Conservation (phyloP, 2,113 vertebrate species). For the Felis chaus region DNA sequence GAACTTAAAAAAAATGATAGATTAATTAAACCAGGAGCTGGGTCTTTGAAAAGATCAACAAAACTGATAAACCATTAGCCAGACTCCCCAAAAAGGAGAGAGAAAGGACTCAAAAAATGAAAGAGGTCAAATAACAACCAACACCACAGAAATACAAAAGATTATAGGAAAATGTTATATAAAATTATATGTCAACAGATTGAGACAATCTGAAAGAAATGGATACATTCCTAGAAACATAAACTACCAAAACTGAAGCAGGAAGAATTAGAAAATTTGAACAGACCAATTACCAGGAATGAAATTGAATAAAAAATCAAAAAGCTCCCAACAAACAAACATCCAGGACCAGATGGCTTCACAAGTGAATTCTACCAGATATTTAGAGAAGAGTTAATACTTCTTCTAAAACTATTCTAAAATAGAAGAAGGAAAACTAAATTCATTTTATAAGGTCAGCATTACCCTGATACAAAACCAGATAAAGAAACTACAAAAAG, state of each 20-base stretch:
- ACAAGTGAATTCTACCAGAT: neutral
- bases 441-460: neutral
- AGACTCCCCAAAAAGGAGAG: neutral
- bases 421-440: neutral
- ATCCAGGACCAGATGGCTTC: neutral
- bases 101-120: neutral
- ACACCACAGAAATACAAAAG: neutral
- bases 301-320: neutral
- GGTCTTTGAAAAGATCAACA: neutral
- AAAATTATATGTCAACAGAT: neutral
- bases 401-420: neutral
- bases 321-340: neutral
- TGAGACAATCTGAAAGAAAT: neutral
- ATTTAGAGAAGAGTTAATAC: neutral
- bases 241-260: neutral
- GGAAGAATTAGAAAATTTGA: neutral
- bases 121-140: neutral
- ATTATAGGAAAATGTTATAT: neutral
- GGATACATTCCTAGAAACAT: neutral
- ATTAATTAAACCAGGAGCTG: neutral
- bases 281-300: neutral
- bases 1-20: neutral
- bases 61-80: neutral
- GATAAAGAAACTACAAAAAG: neutral
- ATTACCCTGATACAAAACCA: neutral